Percentiles rank a stretch among this genome's conserved stretches.
Evolutionary conservation across 2,797 vertebrate species (phyloP).

Genomic region (Petrocephalus schoutedeni): DNA sequence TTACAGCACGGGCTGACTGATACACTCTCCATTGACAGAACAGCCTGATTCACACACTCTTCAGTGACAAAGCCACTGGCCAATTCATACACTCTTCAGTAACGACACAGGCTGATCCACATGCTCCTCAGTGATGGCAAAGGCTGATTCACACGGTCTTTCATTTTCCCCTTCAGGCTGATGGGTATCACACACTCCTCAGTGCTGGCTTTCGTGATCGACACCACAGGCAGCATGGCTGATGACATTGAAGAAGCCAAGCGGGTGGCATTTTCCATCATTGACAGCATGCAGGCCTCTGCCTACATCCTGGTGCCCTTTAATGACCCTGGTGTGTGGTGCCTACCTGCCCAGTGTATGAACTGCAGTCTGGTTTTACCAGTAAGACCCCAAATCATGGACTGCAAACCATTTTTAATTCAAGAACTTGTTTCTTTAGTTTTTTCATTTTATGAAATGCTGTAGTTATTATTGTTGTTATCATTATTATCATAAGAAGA

Average conservation of each 20-base stretch:
- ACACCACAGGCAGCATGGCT: conserved; percentile 58
- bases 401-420: background rate
- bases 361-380: background rate
- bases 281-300: conserved; percentile 54
- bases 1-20: background rate
- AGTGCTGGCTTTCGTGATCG: conserved; percentile 51
- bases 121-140: no score
- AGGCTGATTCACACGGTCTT: background rate
- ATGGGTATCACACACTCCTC: background rate
- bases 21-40: rapidly evolving
- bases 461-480: background rate
- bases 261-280: conserved; percentile 47
- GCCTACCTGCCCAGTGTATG: background rate
- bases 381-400: background rate
- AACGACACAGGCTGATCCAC: no score
- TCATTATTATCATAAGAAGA: no score
- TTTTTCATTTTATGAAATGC: background rate
- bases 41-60: background rate
- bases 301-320: conserved; percentile 61
- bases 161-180: background rate
- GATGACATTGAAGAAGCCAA: conserved; percentile 49
- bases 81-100: no score
- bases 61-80: no score
- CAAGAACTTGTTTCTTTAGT: background rate
- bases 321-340: conserved; percentile 54